Conservation (phyloP, 1,140 invertebrate species). For the Drosophila ogumai region DNA sequence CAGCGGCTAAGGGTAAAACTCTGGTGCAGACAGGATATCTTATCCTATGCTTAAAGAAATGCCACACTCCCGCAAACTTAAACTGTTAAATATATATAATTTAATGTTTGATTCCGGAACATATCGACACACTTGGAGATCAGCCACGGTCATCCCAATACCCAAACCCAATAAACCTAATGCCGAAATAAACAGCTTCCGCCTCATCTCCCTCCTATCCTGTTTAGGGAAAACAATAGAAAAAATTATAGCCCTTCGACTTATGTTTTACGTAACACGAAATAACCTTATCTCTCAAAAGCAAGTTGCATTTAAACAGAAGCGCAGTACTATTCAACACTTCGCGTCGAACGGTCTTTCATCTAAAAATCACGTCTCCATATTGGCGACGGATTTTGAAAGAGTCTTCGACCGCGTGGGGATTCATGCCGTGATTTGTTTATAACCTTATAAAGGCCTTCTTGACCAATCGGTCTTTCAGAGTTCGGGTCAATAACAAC, state of each 20-base stretch:
- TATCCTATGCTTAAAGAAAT: not conserved
- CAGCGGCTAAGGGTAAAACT: not conserved
- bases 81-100: not conserved
- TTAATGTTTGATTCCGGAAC: not conserved
- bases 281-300: not conserved
- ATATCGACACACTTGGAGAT: conserved; percentile 7
- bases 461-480: too few relatives aligned
- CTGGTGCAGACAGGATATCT: not conserved
- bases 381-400: too few relatives aligned
- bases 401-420: too few relatives aligned
- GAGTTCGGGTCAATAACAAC: too few relatives aligned
- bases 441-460: too few relatives aligned
- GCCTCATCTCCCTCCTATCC: conserved; percentile 3
- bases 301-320: not conserved
- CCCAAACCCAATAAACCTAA: conserved; percentile 1
- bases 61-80: not conserved
- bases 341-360: not conserved
- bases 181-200: not conserved
- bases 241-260: conserved; percentile 1
- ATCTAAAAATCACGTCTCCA: not conserved
- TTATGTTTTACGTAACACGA: not conserved
- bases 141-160: conserved; percentile 1
- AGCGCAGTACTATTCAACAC: too few relatives aligned
- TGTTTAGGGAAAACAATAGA: conserved; percentile 7
- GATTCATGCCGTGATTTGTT: too few relatives aligned